Conservation (phyloP, 2,113 vertebrate species). For the Oryzias celebensis region DNA sequence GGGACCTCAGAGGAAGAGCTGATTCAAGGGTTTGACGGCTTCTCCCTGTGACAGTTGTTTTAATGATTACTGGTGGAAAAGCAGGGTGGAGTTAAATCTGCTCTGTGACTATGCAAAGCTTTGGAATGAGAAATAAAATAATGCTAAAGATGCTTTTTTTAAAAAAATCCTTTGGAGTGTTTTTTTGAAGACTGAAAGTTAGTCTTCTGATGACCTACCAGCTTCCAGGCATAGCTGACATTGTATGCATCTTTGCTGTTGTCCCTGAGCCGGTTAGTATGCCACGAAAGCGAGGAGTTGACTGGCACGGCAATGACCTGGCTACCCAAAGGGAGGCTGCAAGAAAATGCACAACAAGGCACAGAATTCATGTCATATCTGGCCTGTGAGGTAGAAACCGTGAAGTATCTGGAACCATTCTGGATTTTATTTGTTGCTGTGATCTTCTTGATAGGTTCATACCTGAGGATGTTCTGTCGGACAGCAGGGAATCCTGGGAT, state of each 20-base stretch:
- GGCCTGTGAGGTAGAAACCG: not conserved
- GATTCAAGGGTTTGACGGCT: slow-evolving; percentile 17
- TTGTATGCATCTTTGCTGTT: slow-evolving; percentile 90
- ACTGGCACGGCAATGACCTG: slow-evolving; percentile 93
- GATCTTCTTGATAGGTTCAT: slow-evolving; percentile 19
- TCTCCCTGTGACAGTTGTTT: slow-evolving; percentile 32
- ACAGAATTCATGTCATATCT: not conserved
- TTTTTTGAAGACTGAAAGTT: no score
- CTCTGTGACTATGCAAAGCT: no score
- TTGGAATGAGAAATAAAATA: no score
- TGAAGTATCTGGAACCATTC: not conserved
- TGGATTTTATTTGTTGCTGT: no score
- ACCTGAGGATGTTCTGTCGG: slow-evolving; percentile 96
- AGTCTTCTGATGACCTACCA: slow-evolving; percentile 75
- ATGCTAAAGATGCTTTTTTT: no score
- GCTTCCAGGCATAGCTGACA: slow-evolving; percentile 99
- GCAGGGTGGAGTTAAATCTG: no score
- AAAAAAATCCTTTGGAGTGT: no score
- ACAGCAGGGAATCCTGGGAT: slow-evolving; percentile 92
- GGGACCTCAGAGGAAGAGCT: slow-evolving; percentile 14
- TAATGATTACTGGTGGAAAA: not conserved
- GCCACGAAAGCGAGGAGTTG: slow-evolving; percentile 97
- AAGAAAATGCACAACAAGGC: slow-evolving; percentile 16
- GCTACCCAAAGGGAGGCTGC: slow-evolving; percentile 95
- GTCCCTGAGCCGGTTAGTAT: slow-evolving; percentile 91